phyloP scores from a whole-genome alignment of 2,888 invertebrate genomes.

The Argyresthia albistria region DNA sequence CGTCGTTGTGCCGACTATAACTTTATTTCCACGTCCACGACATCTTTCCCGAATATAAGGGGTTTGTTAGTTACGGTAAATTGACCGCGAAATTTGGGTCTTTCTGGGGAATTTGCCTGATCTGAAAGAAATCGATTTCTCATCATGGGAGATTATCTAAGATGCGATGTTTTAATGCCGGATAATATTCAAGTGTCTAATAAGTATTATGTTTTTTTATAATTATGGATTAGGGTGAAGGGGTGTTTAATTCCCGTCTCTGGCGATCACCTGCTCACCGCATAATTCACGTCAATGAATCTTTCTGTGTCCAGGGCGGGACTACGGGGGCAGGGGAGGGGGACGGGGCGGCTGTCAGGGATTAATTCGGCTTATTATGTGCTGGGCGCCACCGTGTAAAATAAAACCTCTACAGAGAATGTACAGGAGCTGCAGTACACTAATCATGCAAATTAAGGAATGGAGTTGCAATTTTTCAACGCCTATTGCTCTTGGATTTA shows the following conservation, averaged over 20 bases:
- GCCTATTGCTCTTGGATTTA: neutral
- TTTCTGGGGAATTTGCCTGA: too few relatives aligned
- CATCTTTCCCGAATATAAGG: neutral
- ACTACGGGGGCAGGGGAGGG: neutral
- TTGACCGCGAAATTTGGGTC: too few relatives aligned
- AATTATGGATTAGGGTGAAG: neutral
- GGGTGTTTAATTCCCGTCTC: neutral
- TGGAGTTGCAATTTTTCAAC: neutral
- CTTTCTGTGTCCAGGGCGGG: neutral
- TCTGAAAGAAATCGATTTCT: too few relatives aligned
- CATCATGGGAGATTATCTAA: too few relatives aligned
- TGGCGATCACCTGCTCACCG: constrained; percentile 1
- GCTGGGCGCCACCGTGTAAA: constrained; percentile 20
- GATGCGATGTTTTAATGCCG: too few relatives aligned
- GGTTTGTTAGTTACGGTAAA: neutral
- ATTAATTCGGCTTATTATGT: constrained; percentile 36
- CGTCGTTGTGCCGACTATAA: neutral
- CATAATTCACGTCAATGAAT: constrained; percentile 3
- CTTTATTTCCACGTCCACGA: neutral
- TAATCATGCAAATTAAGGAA: neutral
- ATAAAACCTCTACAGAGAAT: constrained; percentile 16
- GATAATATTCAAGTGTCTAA: too few relatives aligned
- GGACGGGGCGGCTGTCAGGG: constrained; percentile 12
- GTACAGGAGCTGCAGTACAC: neutral
- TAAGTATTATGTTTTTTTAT: too few relatives aligned